A percentile compares a stretch with the other conserved stretches of the same genome.
Evolutionary conservation across 2,797 vertebrate genomes (phyloP).

Genomic region (Sebastes trivittatus): DNA sequence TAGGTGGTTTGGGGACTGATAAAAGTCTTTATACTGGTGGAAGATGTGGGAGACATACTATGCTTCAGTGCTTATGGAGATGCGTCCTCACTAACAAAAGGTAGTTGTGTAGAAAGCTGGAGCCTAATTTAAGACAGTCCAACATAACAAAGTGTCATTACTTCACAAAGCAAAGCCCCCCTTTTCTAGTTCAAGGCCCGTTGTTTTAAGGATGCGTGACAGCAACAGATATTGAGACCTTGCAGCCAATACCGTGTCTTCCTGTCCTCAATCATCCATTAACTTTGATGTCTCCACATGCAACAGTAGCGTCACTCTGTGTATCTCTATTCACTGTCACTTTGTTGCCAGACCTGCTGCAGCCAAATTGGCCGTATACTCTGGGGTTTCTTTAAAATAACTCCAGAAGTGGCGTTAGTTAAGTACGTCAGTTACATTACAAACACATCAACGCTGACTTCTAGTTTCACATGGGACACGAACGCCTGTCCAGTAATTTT

Average conservation of each 20-base stretch:
- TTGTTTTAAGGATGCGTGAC: conserved; percentile 3
- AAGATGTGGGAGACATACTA: background rate
- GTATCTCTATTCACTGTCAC: conserved; percentile 30
- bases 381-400: background rate
- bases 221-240: background rate
- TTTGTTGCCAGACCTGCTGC: conserved; percentile 41
- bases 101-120: background rate
- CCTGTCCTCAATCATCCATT: conserved; percentile 43
- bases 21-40: background rate
- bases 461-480: no score
- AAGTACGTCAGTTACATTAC: no score
- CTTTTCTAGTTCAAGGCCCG: conserved; percentile 12
- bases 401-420: no score
- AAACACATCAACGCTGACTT: no score
- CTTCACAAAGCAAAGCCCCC: conserved; percentile 30
- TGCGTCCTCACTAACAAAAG: background rate
- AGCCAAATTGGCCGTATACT: conserved; percentile 45
- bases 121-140: conserved; percentile 34
- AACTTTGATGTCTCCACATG: conserved; percentile 47
- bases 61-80: background rate
- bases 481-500: no score
- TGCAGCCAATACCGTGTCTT: conserved; percentile 24
- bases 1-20: background rate
- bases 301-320: background rate
- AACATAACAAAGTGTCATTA: conserved; percentile 1